Evolutionary conservation across 1,140 invertebrate species (phyloP), one percentile per base, ranked within the genome.

Genomic region (Magallana ariakensis): DNA sequence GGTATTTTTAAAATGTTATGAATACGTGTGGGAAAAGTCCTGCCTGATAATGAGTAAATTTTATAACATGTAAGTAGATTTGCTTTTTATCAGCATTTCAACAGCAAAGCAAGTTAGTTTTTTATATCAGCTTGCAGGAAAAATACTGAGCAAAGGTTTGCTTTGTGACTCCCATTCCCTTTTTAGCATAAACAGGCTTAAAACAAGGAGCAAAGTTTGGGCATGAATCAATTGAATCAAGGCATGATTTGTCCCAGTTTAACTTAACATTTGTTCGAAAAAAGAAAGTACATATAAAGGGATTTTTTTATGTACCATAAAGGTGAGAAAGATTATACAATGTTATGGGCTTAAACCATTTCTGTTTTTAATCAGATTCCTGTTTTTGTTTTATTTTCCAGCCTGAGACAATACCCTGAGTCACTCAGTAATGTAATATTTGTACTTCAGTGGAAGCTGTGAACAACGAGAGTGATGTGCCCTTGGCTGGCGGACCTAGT

Each of bases 401-500:
- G 56, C 81, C 53, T 83, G 19, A 83, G 81, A 56, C 81, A n/a
- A 56, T 19, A n/a, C 56, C 53, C 22, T 75, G 66, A 75, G 66
- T 75, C 66, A 75, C 33, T 75, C 66, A 75, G 66, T 60, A 26
- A 57, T 85, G 19, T 85, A 83, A 56, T 83, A 62, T 81, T 84
- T 85, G 86, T 85, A 57, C 87, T 91, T 60, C 87, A 92, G 89
- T 83, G 81, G 90, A 89, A 84, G 90, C 89, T 83, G 56, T 85
- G 84, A 92, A 89, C 89, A 91, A 91, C 90, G 89, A 90, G 75
- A 82, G 85, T 22, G 91, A 91, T 87, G 89, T 89, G 60, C 88
- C 91, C 54, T 86, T 85, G n/a, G 85, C 87, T 33, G 87, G 85
- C 22, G 89, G 87, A 86, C 83, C 90, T 85, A 87, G 87, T 85